These are phyloP conservation scores for Holothuria leucospilota DNA, from an alignment of 53 echinoderm and acorn worm species.

Conservation along the genomic window DNA sequence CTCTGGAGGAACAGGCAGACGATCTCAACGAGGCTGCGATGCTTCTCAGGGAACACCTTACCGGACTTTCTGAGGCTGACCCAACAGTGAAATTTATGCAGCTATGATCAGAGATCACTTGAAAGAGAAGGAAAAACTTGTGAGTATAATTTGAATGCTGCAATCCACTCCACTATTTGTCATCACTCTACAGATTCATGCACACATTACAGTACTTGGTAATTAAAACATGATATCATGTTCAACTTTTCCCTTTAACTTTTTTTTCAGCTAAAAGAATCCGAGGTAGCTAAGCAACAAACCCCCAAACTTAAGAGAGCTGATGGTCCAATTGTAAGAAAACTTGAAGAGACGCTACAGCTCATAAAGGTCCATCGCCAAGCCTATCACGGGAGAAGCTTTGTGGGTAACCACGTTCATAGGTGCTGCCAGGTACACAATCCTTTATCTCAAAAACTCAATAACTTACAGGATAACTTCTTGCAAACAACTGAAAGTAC, in stretches of 20 bases:
- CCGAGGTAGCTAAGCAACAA: background rate
- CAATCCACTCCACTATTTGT: no score
- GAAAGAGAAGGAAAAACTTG: slow-evolving; percentile 11
- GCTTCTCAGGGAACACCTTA: slow-evolving; percentile 1
- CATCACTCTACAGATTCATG: no score
- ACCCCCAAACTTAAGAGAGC: background rate
- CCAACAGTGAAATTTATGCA: background rate
- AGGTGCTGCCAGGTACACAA: slow-evolving; percentile 55
- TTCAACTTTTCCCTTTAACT: background rate
- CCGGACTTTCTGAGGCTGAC: background rate
- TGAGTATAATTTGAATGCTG: no score
- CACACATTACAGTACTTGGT: background rate
- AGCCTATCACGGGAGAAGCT: slow-evolving; percentile 61
- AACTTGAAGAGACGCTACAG: slow-evolving; percentile 10
- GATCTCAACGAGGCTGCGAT: slow-evolving; percentile 1
- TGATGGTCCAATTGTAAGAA: background rate
- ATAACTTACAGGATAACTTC: no score
- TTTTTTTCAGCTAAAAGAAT: slow-evolving; percentile 5
- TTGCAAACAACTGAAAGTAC: no score
- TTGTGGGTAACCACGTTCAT: slow-evolving; percentile 71
- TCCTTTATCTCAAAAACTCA: background rate
- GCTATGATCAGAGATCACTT: background rate
- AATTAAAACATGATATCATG: background rate
- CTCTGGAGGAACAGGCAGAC: slow-evolving; percentile 8
- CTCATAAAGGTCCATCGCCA: slow-evolving; percentile 46